Percentiles rank a stretch among this genome's conserved stretches.
These are phyloP conservation scores for Riptortus pedestris DNA, from an alignment of 1,140 invertebrate species.

Conservation along the genomic window DNA sequence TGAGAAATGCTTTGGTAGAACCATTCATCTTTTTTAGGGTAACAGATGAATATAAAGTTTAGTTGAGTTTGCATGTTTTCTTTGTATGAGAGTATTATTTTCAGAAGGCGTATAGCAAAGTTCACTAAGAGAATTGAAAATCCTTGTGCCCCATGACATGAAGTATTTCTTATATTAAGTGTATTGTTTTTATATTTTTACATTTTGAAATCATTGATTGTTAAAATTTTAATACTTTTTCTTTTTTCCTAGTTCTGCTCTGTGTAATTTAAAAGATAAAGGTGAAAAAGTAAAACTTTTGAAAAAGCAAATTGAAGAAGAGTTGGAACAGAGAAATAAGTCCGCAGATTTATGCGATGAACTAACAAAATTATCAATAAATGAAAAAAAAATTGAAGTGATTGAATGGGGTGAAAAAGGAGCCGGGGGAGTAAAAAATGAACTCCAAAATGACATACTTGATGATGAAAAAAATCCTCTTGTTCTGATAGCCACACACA, in stretches of 20 bases:
- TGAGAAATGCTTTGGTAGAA: too few species aligned
- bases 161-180: too few species aligned
- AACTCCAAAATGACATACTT: conserved; percentile 45
- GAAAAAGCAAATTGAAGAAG: conserved; percentile 43
- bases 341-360: conserved; percentile 47
- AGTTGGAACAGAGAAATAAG: conserved; percentile 46
- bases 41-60: too few species aligned
- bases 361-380: conserved; percentile 49
- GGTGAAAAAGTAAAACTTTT: conserved; percentile 51
- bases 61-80: too few species aligned
- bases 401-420: conserved; percentile 55
- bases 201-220: too few species aligned
- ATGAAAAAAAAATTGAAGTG: conserved; percentile 45
- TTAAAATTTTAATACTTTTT: too few species aligned
- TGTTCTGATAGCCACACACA: conserved; percentile 49
- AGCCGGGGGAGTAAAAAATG: conserved; percentile 29
- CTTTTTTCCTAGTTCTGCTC: conserved; percentile 25
- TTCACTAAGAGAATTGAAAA: too few species aligned
- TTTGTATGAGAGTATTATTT: too few species aligned
- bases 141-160: too few species aligned
- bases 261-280: conserved; percentile 51
- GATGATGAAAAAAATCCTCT: conserved; percentile 55
- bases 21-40: too few species aligned
- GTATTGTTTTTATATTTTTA: too few species aligned
- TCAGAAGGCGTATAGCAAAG: too few species aligned